A percentile compares a stretch with the other conserved stretches of the same genome.
These are phyloP conservation scores for Sebastes paucispinis DNA, from an alignment of 2,797 vertebrate species.

Conservation along the genomic window DNA sequence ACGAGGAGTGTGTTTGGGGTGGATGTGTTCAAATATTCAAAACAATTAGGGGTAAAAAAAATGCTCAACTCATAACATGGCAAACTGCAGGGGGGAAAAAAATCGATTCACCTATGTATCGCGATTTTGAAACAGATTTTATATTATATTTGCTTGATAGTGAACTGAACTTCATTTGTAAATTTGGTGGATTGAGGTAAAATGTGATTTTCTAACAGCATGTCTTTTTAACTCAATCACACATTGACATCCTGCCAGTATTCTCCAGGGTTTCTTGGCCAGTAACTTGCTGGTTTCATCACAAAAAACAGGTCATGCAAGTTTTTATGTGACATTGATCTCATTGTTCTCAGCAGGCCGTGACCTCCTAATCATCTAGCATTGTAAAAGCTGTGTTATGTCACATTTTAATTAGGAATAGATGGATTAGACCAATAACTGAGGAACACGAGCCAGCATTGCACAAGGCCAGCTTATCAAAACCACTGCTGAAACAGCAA, in stretches of 20 bases:
- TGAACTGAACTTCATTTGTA: no score
- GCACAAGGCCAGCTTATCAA: constrained; percentile 14
- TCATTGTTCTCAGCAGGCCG: not conserved
- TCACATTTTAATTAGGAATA: constrained; percentile 20
- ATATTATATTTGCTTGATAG: no score
- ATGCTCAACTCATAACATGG: no score
- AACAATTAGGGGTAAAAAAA: not conserved
- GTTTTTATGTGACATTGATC: fast-evolving
- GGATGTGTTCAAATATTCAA: not conserved
- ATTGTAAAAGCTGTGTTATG: not conserved
- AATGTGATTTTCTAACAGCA: no score
- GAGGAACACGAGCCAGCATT: constrained; percentile 8
- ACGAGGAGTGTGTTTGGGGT: not conserved
- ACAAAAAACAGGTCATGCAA: not conserved
- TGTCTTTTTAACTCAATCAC: no score
- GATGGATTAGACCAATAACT: constrained; percentile 22
- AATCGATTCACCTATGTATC: no score
- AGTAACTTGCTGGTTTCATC: not conserved
- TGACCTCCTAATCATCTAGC: not conserved
- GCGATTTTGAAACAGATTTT: no score
- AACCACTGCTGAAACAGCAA: not conserved
- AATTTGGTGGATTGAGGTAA: no score
- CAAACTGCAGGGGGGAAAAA: no score
- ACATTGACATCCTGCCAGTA: not conserved
- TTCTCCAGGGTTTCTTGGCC: not conserved